Conservation (phyloP, 2,888 invertebrate genomes). For the Hirtodrosophila duncani region DNA sequence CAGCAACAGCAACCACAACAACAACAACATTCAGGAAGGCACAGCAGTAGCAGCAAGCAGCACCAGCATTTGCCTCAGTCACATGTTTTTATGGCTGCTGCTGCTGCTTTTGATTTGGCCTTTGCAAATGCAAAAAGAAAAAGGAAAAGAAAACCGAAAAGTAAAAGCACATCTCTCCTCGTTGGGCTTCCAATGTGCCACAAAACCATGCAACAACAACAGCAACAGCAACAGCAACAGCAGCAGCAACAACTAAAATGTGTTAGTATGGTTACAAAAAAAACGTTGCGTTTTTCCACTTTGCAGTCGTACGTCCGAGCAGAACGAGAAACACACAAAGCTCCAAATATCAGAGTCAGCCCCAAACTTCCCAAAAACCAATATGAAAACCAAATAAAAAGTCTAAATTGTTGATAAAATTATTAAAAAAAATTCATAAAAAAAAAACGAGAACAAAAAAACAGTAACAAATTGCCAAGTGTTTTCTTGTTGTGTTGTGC, state of each 20-base stretch:
- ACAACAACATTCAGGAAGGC: too few species aligned
- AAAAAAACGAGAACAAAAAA: too few species aligned
- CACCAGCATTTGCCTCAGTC: too few species aligned
- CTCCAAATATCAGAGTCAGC: conserved; percentile 24
- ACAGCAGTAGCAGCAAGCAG: too few species aligned
- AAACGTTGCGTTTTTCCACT: conserved; percentile 22
- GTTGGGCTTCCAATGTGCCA: conserved; percentile 67
- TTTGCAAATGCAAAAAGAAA: conserved; percentile 20
- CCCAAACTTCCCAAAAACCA: conserved; percentile 18
- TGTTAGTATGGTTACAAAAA: conserved; percentile 43
- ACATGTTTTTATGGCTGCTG: conserved; percentile 46
- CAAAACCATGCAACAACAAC: conserved; percentile 45
- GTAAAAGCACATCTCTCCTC: too few species aligned
- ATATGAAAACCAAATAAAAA: conserved; percentile 14
- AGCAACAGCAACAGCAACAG: conserved; percentile 13
- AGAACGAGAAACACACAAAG: conserved; percentile 28
- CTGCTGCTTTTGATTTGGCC: too few species aligned
- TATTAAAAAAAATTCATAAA: not conserved
- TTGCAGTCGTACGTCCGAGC: conserved; percentile 1
- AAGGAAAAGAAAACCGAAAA: conserved; percentile 38
- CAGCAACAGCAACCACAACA: too few species aligned
- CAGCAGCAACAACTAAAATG: conserved; percentile 15
- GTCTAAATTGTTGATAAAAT: not conserved
- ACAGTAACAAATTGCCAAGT: too few species aligned
- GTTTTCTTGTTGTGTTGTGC: too few species aligned